Percentiles rank a stretch among this genome's conserved stretches.
Conservation (phyloP, 2,113 vertebrate genomes). For the Phycodurus eques region DNA sequence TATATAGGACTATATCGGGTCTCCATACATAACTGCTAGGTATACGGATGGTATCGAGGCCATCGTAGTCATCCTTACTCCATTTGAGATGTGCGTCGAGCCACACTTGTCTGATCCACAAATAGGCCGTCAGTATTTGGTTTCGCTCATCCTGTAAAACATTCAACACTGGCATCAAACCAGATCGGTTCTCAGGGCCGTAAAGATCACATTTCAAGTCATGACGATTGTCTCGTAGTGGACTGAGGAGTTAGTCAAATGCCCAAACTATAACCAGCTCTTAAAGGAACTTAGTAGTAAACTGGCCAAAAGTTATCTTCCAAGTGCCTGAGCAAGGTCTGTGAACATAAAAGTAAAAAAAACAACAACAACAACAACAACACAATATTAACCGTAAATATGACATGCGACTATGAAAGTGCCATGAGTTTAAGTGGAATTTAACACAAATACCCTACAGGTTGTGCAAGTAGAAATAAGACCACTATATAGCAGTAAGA, state of each 20-base stretch:
- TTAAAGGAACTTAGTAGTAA: too few relatives aligned
- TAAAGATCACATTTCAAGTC: background rate
- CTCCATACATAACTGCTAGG: conserved; percentile 90
- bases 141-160: conserved; percentile 72
- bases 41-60: conserved; percentile 86
- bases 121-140: conserved; percentile 75
- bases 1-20: conserved; percentile 91
- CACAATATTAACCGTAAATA: background rate
- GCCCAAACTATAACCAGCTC: too few relatives aligned
- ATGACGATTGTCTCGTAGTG: background rate
- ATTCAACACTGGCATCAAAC: background rate
- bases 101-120: conserved; percentile 92
- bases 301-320: too few relatives aligned
- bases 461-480: background rate
- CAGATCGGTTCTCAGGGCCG: too few relatives aligned
- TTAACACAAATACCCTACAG: background rate
- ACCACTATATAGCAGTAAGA: too few relatives aligned
- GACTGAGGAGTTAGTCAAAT: background rate
- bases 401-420: too few relatives aligned
- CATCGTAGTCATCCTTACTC: conserved; percentile 82
- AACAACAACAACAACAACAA: too few relatives aligned
- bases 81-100: conserved; percentile 82
- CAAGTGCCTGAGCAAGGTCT: too few relatives aligned
- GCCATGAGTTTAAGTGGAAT: background rate
- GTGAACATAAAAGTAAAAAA: too few relatives aligned